Evolutionary conservation across 2,888 invertebrate genomes (phyloP).

Genomic region (Adineta ricciae): DNA sequence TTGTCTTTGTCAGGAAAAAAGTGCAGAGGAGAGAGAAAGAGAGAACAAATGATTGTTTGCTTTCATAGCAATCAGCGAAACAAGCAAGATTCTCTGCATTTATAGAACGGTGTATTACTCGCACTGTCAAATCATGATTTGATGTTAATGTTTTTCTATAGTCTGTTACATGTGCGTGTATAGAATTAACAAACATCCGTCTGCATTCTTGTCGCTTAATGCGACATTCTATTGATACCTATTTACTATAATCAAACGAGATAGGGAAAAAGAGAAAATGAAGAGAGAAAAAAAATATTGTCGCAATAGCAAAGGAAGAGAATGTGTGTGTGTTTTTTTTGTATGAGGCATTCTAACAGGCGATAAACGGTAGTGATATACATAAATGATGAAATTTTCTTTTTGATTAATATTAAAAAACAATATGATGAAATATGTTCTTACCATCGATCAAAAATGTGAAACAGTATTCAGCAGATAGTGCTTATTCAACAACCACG

Average conservation of each 20-base stretch:
- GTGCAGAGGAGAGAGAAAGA: too few species aligned
- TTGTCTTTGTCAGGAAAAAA: too few species aligned
- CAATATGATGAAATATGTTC: not conserved
- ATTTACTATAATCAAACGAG: not conserved
- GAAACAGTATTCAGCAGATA: conserved; percentile 19
- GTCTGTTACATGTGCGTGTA: not conserved
- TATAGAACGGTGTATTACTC: too few species aligned
- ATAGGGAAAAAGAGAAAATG: not conserved
- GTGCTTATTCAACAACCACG: conserved; percentile 1
- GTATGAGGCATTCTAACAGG: too few species aligned
- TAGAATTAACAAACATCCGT: not conserved
- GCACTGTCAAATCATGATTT: too few species aligned
- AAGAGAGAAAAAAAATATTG: not conserved
- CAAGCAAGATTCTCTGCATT: too few species aligned
- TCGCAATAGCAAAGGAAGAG: too few species aligned
- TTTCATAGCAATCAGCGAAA: too few species aligned
- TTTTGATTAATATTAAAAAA: not conserved
- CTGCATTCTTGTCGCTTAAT: not conserved
- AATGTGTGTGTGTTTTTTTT: too few species aligned
- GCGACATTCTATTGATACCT: not conserved
- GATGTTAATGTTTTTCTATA: too few species aligned
- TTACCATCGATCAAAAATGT: not conserved
- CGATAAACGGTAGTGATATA: not conserved
- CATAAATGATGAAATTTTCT: not conserved
- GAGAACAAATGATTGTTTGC: too few species aligned